phyloP scores from a whole-genome alignment of 2,113 vertebrate species.

The Rafetus swinhoei region DNA sequence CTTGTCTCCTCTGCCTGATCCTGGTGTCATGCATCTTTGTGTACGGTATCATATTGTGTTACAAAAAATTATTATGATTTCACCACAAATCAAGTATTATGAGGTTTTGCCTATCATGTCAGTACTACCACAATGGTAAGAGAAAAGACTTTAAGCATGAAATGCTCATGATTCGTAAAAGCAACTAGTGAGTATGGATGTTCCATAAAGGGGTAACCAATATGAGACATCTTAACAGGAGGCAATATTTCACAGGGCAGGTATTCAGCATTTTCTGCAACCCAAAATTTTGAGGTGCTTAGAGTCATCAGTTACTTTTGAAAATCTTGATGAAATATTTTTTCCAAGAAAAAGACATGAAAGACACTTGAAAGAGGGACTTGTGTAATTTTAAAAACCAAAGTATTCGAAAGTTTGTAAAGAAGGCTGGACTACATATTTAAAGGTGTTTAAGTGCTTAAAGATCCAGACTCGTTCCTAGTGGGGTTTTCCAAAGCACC shows the following conservation, averaged over 20 bases:
- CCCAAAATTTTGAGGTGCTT: background rate
- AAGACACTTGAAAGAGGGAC: background rate
- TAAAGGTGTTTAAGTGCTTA: too few species aligned
- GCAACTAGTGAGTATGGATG: accelerated
- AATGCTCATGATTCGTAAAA: background rate
- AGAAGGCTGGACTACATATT: background rate
- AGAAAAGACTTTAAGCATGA: background rate
- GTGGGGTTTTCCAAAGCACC: too few species aligned
- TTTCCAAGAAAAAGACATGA: background rate
- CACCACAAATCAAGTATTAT: background rate
- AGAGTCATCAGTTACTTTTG: background rate
- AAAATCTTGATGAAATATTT: background rate
- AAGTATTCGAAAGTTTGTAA: background rate
- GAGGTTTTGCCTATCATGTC: background rate
- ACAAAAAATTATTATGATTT: background rate
- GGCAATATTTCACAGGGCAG: background rate
- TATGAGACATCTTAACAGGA: background rate
- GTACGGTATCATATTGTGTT: background rate
- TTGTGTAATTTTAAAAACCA: background rate
- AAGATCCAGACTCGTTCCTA: too few species aligned
- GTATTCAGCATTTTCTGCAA: background rate
- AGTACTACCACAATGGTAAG: accelerated
- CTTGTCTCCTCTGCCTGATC: background rate
- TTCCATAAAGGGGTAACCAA: background rate
- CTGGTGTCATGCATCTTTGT: background rate